Conservation (phyloP, 2,888 invertebrate genomes). For the Pyrrhia umbra region DNA sequence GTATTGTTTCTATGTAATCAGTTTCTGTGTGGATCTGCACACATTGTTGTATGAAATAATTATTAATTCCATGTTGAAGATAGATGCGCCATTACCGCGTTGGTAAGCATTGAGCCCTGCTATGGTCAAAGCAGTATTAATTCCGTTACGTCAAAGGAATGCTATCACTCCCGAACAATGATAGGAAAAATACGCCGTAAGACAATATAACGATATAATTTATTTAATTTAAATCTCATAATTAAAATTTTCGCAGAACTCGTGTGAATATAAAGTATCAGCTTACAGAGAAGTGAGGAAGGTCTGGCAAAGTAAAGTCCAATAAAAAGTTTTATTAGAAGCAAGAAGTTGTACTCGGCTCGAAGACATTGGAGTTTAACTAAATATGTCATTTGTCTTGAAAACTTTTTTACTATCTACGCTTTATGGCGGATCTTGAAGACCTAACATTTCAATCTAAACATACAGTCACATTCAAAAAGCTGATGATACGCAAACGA, state of each 20-base stretch:
- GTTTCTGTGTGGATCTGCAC: background rate
- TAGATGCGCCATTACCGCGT: no score
- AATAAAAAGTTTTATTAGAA: slow-evolving; percentile 49
- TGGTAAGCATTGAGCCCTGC: no score
- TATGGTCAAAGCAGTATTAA: background rate
- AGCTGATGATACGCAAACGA: no score
- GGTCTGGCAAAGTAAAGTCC: slow-evolving; percentile 21
- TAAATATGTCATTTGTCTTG: slow-evolving; percentile 54
- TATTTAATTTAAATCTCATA: slow-evolving; percentile 17
- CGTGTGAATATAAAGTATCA: slow-evolving; percentile 33
- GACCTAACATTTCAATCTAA: slow-evolving; percentile 31
- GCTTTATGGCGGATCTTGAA: slow-evolving; percentile 27
- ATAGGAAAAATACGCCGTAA: no score
- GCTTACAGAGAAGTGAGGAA: slow-evolving; percentile 11
- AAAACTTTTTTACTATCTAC: slow-evolving; percentile 54
- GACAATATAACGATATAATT: no score
- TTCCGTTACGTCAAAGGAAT: background rate
- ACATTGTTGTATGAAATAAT: no score
- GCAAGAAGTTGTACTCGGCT: slow-evolving; percentile 25
- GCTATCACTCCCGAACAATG: no score
- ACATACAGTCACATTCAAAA: background rate
- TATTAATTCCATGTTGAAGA: no score
- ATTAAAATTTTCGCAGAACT: slow-evolving; percentile 23
- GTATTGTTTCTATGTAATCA: slow-evolving; percentile 41
- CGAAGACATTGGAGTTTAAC: slow-evolving; percentile 26